Conservation (phyloP, 2,888 invertebrate genomes). For the Torymus auratus region DNA sequence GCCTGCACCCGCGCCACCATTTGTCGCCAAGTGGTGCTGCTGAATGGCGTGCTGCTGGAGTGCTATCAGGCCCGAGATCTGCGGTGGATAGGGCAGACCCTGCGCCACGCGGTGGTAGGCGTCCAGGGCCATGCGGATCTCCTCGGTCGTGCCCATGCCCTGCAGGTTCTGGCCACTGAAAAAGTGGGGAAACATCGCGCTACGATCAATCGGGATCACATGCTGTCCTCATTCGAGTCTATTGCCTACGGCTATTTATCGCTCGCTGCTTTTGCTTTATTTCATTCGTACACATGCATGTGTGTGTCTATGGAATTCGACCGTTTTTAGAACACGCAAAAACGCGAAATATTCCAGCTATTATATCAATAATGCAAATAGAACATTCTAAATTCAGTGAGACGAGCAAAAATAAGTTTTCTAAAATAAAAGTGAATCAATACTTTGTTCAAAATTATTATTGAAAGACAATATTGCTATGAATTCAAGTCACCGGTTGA, state of each 20-base stretch:
- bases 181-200: conserved; percentile 88
- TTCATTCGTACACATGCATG: too few relatives aligned
- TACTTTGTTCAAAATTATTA: conserved; percentile 26
- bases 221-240: conserved; percentile 75
- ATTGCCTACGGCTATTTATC: neutral
- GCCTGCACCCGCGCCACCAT: conserved; percentile 75
- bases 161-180: conserved; percentile 82
- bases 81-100: conserved; percentile 80
- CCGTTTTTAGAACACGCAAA: too few relatives aligned
- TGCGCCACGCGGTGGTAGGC: conserved; percentile 90
- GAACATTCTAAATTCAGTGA: too few relatives aligned
- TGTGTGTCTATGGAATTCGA: too few relatives aligned
- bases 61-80: conserved; percentile 82
- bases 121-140: conserved; percentile 92
- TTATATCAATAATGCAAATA: too few relatives aligned
- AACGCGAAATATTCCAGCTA: too few relatives aligned
- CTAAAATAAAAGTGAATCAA: conserved; percentile 36
- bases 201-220: conserved; percentile 76
- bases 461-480: conserved; percentile 17
- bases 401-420: neutral
- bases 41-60: conserved; percentile 85
- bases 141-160: conserved; percentile 84
- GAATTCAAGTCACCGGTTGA: conserved; percentile 35
- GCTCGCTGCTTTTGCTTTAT: neutral
- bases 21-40: conserved; percentile 75